Evolutionary conservation across 2,888 invertebrate species (phyloP), one percentile per base, ranked within the genome.

Genomic region (Chloromyia formosa): DNA sequence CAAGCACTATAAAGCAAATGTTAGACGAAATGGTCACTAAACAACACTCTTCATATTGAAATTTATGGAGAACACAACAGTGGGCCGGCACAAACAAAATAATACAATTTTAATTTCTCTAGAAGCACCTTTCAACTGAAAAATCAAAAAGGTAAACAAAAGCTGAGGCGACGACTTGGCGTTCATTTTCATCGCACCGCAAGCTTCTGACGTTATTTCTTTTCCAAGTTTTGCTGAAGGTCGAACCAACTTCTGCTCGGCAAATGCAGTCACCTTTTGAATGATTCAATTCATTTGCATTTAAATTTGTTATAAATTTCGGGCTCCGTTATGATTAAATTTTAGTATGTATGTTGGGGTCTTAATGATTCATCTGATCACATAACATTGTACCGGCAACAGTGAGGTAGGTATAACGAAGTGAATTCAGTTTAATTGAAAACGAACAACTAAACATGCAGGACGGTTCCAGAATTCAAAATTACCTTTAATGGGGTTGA

Each of bases 251-350:
- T 56, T 18, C 18, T 10, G 4, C 53, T n/a, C 20, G 16, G 20
- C 20, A 56, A 1, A n/a, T n/a, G 49, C 56, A 10, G 20, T 18
- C 56, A 22, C 20, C 22, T 56, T 56, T n/a, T 10, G 5, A 10
- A 22, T 20, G 56, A 35, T 3, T 56, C 22, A 16, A 18, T 20
- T 56, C 22, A 56, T 56, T 56, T 56, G 56, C 56, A 56, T 56
- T 56, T 56, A 7, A 56, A 56, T 54, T 54, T 54, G 54, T 16
- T 54, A 5, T 12, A 56, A 4, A 56, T 56, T 56, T 18, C 20
- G 20, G 56, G 56, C 18, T 20, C 18, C 22, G 56, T 16, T 56
- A 56, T 0, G 16, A 22, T 56, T 2, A 56, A 56, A 18, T n/a
- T 54, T 54, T 12, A 1, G 0, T 54, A n/a, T 54, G 5, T 12